Conservation (phyloP, 2,797 vertebrate species). For the Chrosomus eos region DNA sequence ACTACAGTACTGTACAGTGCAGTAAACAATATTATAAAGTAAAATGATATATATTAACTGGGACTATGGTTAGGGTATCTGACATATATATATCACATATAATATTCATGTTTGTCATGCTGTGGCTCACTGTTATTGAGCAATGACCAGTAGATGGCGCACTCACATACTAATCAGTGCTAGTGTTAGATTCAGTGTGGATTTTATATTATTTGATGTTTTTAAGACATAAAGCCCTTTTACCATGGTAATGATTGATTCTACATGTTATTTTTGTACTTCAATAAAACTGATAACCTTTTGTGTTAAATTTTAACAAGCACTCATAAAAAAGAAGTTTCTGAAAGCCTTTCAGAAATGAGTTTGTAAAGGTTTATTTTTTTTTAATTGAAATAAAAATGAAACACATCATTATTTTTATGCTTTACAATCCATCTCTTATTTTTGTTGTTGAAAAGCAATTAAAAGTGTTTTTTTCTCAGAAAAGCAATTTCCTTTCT, state of each 20-base stretch:
- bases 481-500: slow-evolving; percentile 13
- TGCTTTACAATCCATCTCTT: not conserved
- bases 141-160: slow-evolving; percentile 72
- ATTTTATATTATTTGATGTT: not conserved
- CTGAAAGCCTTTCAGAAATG: not conserved
- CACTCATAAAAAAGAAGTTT: not conserved
- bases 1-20: not conserved
- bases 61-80: not conserved
- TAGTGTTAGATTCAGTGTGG: not conserved
- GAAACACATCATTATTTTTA: slow-evolving; percentile 15
- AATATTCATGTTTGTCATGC: not conserved
- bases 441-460: not conserved
- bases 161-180: slow-evolving; percentile 38
- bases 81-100: not conserved
- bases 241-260: not conserved
- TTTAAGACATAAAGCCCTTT: not conserved
- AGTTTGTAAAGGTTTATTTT: not conserved
- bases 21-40: not conserved
- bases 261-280: not conserved
- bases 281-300: not conserved
- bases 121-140: not conserved
- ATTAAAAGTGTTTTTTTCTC: not conserved
- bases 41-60: not conserved
- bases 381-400: not conserved
- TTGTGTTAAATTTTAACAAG: too few species aligned